These are phyloP conservation scores for Netelia melanura DNA, from an alignment of 2,888 invertebrate genomes.

Conservation along the genomic window DNA sequence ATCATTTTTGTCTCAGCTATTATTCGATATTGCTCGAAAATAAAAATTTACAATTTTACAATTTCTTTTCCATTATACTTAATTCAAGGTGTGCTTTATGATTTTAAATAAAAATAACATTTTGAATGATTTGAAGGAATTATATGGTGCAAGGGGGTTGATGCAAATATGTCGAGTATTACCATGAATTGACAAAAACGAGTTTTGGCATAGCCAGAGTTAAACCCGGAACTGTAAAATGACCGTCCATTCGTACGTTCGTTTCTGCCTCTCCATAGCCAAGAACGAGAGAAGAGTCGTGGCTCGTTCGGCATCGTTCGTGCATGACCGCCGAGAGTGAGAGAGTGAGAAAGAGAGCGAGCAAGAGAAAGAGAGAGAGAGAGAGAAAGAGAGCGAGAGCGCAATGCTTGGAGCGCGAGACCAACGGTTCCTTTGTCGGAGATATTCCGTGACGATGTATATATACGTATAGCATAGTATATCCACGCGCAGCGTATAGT, in stretches of 20 bases:
- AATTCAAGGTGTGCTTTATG: background rate
- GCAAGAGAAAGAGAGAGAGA: constrained; percentile 16
- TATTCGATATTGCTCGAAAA: background rate
- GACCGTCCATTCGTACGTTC: constrained; percentile 41
- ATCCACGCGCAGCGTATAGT: constrained; percentile 12
- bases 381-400: constrained; percentile 5
- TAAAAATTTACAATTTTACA: no score
- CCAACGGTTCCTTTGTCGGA: constrained; percentile 73
- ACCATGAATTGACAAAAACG: constrained; percentile 1
- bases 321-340: constrained; percentile 57
- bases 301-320: constrained; percentile 67
- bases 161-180: background rate
- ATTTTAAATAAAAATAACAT: background rate
- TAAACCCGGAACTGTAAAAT: constrained; percentile 27
- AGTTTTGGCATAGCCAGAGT: background rate
- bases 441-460: constrained; percentile 62
- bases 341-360: constrained; percentile 18
- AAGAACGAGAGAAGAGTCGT: constrained; percentile 56
- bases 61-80: background rate
- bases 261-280: constrained; percentile 4
- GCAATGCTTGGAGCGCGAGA: constrained; percentile 54
- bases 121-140: background rate
- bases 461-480: constrained; percentile 17
- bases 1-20: background rate
- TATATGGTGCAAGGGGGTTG: background rate